phyloP scores from a whole-genome alignment of 2,797 vertebrate species.

The Astyanax mexicanus region DNA sequence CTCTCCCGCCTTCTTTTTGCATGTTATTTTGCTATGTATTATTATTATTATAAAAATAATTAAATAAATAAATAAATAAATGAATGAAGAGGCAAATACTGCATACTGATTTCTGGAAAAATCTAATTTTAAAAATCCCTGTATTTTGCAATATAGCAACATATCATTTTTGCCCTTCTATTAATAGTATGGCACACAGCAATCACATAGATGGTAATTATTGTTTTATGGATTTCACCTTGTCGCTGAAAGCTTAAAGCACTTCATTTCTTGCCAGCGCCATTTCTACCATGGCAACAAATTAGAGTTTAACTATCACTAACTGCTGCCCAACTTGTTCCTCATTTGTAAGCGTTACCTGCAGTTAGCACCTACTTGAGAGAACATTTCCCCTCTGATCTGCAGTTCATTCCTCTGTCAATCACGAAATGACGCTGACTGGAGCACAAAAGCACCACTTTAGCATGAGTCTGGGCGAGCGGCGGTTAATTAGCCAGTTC shows the following conservation, averaged over 20 bases:
- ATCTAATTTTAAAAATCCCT: too few species aligned
- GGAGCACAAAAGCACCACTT: slow-evolving; percentile 79
- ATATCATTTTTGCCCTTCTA: too few species aligned
- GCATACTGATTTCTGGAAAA: too few species aligned
- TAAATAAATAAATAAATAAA: too few species aligned
- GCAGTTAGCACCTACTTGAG: slow-evolving; percentile 73
- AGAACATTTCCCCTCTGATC: slow-evolving; percentile 64
- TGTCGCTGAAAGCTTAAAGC: neutral
- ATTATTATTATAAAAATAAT: too few species aligned
- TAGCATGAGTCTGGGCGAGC: slow-evolving; percentile 75
- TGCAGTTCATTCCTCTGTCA: slow-evolving; percentile 66
- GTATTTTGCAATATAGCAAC: too few species aligned
- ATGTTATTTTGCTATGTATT: too few species aligned
- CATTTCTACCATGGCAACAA: slow-evolving; percentile 30
- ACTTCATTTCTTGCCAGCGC: neutral
- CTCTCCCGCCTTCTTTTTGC: too few species aligned
- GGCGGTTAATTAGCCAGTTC: slow-evolving; percentile 83
- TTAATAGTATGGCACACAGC: too few species aligned
- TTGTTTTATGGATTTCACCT: neutral
- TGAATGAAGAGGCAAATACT: too few species aligned
- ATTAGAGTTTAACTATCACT: slow-evolving; percentile 69
- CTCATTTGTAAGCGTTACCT: slow-evolving; percentile 78
- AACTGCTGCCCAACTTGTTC: slow-evolving; percentile 74
- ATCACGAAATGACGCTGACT: slow-evolving; percentile 69
- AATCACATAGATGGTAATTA: neutral